Percentiles rank a stretch among this genome's conserved stretches.
phyloP scores from a whole-genome alignment of 2,797 vertebrate genomes.

The Champsocephalus gunnari region DNA sequence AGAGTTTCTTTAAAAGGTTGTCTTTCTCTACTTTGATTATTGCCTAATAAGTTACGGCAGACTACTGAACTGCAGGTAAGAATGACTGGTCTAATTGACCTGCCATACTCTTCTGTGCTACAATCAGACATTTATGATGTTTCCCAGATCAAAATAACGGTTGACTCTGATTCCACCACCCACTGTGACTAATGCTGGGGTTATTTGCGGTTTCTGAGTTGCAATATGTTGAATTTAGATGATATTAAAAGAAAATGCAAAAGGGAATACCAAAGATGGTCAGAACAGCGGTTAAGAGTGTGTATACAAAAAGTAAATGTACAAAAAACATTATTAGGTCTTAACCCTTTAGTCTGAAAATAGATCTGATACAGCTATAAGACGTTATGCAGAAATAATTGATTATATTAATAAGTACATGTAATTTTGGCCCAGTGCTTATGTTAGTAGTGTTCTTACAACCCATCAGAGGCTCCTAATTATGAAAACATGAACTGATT shows the following conservation, averaged over 20 bases:
- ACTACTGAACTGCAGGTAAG: not conserved
- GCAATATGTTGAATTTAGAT: not conserved
- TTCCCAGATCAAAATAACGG: not conserved
- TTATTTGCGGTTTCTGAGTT: not conserved
- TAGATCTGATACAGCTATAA: not conserved
- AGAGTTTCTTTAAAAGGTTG: too few species aligned
- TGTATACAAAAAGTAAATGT: not conserved
- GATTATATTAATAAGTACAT: not conserved
- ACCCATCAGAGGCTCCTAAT: not conserved
- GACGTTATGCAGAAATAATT: not conserved
- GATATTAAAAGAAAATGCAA: not conserved
- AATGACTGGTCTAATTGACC: not conserved
- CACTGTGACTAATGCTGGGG: too few species aligned
- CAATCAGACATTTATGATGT: not conserved
- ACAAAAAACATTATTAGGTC: not conserved
- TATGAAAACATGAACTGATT: not conserved
- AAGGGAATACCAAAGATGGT: not conserved
- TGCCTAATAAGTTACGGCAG: too few species aligned
- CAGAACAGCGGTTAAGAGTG: not conserved
- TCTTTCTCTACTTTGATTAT: too few species aligned
- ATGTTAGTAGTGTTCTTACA: not conserved
- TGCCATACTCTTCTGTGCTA: too few species aligned
- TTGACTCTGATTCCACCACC: not conserved
- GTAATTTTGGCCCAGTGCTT: too few species aligned
- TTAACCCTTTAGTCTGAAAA: not conserved